Conservation (phyloP, 2,113 vertebrate species). For the Hippocampus barbouri region DNA sequence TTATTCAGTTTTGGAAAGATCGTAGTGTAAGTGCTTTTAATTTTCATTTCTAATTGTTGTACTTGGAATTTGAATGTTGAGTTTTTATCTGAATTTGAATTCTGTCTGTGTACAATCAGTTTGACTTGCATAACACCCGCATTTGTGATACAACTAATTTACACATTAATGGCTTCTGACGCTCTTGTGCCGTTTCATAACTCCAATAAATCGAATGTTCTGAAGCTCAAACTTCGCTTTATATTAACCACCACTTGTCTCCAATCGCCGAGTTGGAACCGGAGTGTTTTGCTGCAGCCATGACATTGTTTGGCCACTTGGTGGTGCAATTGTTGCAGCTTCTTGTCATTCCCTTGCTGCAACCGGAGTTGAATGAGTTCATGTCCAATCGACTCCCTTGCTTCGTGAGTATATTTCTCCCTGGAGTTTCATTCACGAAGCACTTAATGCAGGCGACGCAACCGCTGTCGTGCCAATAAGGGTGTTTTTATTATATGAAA, state of each 20-base stretch:
- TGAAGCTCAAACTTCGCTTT: slow-evolving; percentile 5
- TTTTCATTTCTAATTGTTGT: not conserved
- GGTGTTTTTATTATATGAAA: slow-evolving; percentile 26
- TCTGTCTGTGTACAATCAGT: not conserved
- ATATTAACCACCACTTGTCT: not conserved
- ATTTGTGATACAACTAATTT: slow-evolving; percentile 1
- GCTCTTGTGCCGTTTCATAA: slow-evolving; percentile 23
- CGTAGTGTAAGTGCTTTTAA: not conserved
- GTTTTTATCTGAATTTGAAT: not conserved
- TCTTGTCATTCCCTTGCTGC: not conserved
- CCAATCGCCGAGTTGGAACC: not conserved
- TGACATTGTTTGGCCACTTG: slow-evolving; percentile 43
- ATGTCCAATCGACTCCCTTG: slow-evolving; percentile 52
- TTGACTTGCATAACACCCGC: not conserved
- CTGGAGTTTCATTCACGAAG: slow-evolving; percentile 24
- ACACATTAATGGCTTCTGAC: slow-evolving; percentile 14
- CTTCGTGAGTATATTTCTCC: slow-evolving; percentile 21
- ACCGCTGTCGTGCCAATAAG: slow-evolving; percentile 21
- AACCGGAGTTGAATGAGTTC: slow-evolving; percentile 63
- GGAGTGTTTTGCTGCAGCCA: not conserved
- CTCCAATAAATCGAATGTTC: slow-evolving; percentile 49
- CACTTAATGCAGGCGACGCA: slow-evolving; percentile 13
- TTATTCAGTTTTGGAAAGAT: not conserved
- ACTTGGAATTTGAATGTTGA: not conserved
- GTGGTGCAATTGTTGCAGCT: slow-evolving; percentile 41